Evolutionary conservation across 2,888 invertebrate species (phyloP).

Genomic region (Epinotia demarniana): DNA sequence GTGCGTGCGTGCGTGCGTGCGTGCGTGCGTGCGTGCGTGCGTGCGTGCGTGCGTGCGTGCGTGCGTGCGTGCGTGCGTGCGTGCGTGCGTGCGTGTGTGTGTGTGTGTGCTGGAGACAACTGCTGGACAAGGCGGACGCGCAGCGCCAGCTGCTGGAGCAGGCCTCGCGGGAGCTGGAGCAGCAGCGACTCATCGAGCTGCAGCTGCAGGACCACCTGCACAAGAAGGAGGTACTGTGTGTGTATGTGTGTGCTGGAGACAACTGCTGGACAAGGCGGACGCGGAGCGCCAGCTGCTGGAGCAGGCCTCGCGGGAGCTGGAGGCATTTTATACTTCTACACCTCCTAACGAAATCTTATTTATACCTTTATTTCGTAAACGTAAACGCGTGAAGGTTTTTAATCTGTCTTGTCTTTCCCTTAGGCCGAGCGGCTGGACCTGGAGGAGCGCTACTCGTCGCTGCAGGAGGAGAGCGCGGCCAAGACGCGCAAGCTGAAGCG

Average conservation of each 20-base stretch:
- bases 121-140: conserved; percentile 97
- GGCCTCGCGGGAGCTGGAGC: conserved; percentile 92
- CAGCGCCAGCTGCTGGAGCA: conserved; percentile 64
- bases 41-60: no score
- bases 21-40: no score
- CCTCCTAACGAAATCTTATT: no score
- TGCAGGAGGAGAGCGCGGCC: conserved; percentile 97
- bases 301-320: conserved; percentile 84
- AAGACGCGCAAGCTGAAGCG: conserved; percentile 97
- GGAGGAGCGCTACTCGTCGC: conserved; percentile 96
- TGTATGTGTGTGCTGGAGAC: neutral
- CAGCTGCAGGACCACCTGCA: conserved; percentile 92
- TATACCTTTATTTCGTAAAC: no score
- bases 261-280: conserved; percentile 98
- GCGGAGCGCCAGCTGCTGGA: conserved; percentile 83
- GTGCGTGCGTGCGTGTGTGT: no score
- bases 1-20: no score
- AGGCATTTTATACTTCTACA: no score
- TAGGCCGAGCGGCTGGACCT: conserved; percentile 95
- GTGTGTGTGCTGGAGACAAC: conserved; percentile 76
- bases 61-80: no score
- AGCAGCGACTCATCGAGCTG: conserved; percentile 68
- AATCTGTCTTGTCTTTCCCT: no score
- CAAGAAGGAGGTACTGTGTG: conserved; percentile 84
- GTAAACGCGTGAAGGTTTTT: no score